Base-by-base conservation (phyloP, 2,888 invertebrate species). In the Apotomis capreana region DNA sequence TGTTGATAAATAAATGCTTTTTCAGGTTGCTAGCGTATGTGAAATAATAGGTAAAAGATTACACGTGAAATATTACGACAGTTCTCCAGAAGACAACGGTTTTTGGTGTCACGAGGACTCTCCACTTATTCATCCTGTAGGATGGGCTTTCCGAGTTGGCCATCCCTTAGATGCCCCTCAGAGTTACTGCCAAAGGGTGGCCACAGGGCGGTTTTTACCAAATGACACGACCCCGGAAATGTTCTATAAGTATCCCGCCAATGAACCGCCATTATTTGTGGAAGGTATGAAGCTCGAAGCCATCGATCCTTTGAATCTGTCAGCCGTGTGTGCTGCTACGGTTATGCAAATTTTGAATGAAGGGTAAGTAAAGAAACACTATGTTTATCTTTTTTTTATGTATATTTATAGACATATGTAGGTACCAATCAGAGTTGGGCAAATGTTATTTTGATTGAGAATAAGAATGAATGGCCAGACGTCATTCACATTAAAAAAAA, bases 71-170 rank as follows among this genome's bases (percentile, higher is more conserved):
- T 99, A 99, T 89, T 98, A 96, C 79, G 97, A 98, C 81, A 95
- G 96, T 74, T 94, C 95, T 10, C 94, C 95, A 0, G 96, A 96
- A 76, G 97, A 97, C 74, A 96, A 96, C 78, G 97, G 98, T 4
- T 99, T 99, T 87, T 99, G 99, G 99, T 99, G 98, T 84, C 99
- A 99, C 78, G 98, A 98, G 88, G 97, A 97, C 84, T 98, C 99
- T 0, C 97, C 98, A 0, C 94, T 99, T 10, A 96, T 99, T 76
- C 99, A 99, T 89, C 98, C 98, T 0, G 97, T 98, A 0, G 98
- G 99, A n/a, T 99, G 99, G 99, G 98, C 99, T 0, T 96, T 96
- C 70, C 89, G 96, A 71, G 96, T 98, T 0, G 98, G 98, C 0
- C 99, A 99, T 84, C 95, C 96, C 63, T 92, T 99, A 61, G 96